Evolutionary conservation across 2,113 vertebrate species (phyloP), one percentile per base, ranked within the genome.

Genomic region (Pseudois nayaur): DNA sequence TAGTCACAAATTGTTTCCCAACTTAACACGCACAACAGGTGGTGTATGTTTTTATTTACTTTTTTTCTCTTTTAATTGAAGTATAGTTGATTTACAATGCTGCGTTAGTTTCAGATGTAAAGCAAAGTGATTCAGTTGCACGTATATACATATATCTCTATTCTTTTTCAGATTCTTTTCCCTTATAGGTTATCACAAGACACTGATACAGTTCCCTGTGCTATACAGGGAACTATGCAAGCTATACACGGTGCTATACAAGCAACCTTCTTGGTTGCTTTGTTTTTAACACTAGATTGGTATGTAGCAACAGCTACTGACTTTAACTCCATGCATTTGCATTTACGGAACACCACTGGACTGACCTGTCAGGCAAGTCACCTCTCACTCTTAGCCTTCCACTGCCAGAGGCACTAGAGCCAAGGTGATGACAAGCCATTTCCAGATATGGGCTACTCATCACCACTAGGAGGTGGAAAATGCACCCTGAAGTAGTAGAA

Each of bases 301-400:
- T 64, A 64, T 64, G 84, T 29, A 71, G 67, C 36, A 40, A 52
- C 5, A 85, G 88, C 82, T 90, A 81, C 64, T 87, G 82, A 81
- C 82, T 95, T 79, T 14, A 74, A 83, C 14, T 62, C 17, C 19
- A 48, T 62, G 10, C 16, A 62, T 16, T 21, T 76, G 57, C 52
- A 82, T 91, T 93, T 83, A 96, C 16, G n/a, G 88, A 90, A 91
- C 78, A 79, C 62, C 90, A 95, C 71, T 89, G 21, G 97, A 62
- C 95, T 91, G 81, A 91, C 94, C 50, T 91, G 74, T 52, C 60
- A 45, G 64, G 60, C 55, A 94, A 86, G 90, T 59, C 74, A 89
- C 55, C 45, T 87, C 84, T 55, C 43, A 45, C 29, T 67, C n/a
- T 78, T 59, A 88, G n/a, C 13, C 64, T 13, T 96, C 85, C 31